These are phyloP conservation scores for Bombycilla garrulus DNA, from an alignment of 2,113 vertebrate genomes.

Conservation along the genomic window DNA sequence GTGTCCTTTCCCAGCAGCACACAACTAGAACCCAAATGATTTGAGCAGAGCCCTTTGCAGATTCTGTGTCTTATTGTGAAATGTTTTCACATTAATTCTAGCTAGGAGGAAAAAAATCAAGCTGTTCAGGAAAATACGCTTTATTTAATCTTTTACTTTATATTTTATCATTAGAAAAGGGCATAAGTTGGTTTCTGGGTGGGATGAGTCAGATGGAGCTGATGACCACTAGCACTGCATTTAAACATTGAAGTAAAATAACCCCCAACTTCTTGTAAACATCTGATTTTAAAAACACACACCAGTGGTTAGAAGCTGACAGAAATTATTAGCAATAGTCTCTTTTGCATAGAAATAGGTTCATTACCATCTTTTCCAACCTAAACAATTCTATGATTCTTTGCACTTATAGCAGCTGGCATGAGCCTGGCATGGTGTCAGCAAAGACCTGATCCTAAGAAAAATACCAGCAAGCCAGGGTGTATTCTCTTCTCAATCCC, in stretches of 20 bases:
- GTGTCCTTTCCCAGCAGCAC: background rate
- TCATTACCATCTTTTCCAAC: background rate
- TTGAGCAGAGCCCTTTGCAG: background rate
- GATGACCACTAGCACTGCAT: slow-evolving; percentile 15
- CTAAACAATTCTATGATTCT: background rate
- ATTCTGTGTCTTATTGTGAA: background rate
- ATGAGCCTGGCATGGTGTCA: background rate
- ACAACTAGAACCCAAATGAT: background rate
- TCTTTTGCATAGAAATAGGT: slow-evolving; percentile 1
- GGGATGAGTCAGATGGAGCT: slow-evolving; percentile 44
- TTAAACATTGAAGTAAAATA: background rate
- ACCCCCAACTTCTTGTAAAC: slow-evolving; percentile 8
- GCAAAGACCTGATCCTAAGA: background rate
- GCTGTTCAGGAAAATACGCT: background rate
- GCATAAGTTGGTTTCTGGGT: background rate
- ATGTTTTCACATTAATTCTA: background rate
- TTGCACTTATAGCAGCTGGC: background rate
- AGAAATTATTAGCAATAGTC: slow-evolving; percentile 37
- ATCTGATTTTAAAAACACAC: background rate
- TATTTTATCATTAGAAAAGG: slow-evolving; percentile 15
- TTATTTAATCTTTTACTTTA: background rate
- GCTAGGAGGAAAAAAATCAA: background rate
- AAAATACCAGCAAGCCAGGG: background rate
- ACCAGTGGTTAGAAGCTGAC: background rate
- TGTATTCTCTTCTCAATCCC: background rate